A percentile compares a stretch with the other conserved stretches of the same genome.
These are phyloP conservation scores for Sarotherodon lohbergeri DNA, from an alignment of 2,113 vertebrate species.

Conservation along the genomic window DNA sequence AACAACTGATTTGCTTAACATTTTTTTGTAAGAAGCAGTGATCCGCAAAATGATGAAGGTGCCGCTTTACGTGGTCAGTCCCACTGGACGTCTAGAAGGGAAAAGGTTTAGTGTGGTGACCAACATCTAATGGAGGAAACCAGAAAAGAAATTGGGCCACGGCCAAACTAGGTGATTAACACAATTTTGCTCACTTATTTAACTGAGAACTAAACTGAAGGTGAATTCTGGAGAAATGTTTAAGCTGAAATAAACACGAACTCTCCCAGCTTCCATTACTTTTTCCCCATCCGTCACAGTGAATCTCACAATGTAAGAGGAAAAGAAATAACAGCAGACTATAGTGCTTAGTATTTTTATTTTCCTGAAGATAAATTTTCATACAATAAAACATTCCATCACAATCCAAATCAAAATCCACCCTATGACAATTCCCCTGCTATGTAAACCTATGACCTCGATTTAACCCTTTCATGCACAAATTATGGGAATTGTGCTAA, in stretches of 20 bases:
- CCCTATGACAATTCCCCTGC: slow-evolving; percentile 12
- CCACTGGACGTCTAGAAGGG: not conserved
- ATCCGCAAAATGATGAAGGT: not conserved
- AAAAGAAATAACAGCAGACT: not conserved
- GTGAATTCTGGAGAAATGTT: not conserved
- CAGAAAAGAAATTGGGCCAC: not conserved
- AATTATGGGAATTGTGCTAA: not conserved
- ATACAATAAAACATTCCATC: slow-evolving; percentile 63
- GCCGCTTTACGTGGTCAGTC: not conserved
- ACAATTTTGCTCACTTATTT: not conserved
- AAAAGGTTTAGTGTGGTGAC: not conserved
- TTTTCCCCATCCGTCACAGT: not conserved
- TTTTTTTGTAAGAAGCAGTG: not conserved
- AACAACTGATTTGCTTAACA: not conserved
- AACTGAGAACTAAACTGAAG: not conserved
- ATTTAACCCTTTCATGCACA: not conserved
- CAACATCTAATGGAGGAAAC: not conserved
- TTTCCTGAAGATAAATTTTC: slow-evolving; percentile 54
- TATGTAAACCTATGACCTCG: slow-evolving; percentile 38
- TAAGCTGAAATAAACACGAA: not conserved
- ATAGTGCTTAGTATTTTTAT: slow-evolving; percentile 69
- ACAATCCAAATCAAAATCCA: slow-evolving; percentile 55
- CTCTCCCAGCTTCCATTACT: not conserved
- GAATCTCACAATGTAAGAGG: not conserved
- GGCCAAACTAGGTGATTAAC: not conserved